Base-by-base conservation (phyloP, 2,888 invertebrate species). In the Physocephala rufipes region DNA sequence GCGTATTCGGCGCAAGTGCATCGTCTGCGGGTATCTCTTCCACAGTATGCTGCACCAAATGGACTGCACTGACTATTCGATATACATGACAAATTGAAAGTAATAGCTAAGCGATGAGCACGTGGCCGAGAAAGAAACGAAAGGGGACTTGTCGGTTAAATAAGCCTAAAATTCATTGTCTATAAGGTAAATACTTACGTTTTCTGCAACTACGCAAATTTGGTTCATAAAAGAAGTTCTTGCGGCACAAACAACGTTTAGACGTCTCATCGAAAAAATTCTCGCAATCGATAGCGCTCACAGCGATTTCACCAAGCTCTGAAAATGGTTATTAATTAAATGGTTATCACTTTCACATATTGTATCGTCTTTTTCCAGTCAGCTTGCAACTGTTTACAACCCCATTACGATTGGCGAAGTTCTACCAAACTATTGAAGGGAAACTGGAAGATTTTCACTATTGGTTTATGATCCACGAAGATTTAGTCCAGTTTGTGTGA, bases 301-400 rank as follows among this genome's bases (percentile, higher is more conserved):
- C 82, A 73, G 84, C 85, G 79, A 82, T 81, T 82, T 86, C 86
- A 1, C 86, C 86, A 45, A 86, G 76, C 73, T 86, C 86, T 83
- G 58, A 1, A 76, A 74, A 68, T 9, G 21, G 49, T 43, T 21
- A 7, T 43, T 0, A 63, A 58, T n/a, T 49, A 19, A 15, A n/a
- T 36, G n/a, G 4, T 36, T 36, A 36, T 7, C 36, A 36, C 36
- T 36, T 7, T 4, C 4, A 36, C 5, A 36, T 9, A 36, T 7
- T 4, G 36, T 36, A 7, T 36, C 9, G 36, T 36, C 36, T 36
- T 7, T 9, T 36, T 7, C 5, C 4, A 9, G 36, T 36, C 9
- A 36, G 9, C 4, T 9, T 36, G 5, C 36, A n/a, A n/a, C n/a
- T n/a, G n/a, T n/a, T n/a, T n/a, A n/a, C n/a, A n/a, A n/a, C n/a